Base-by-base conservation (phyloP, 2,113 vertebrate species). In the Peromyscus leucopus region DNA sequence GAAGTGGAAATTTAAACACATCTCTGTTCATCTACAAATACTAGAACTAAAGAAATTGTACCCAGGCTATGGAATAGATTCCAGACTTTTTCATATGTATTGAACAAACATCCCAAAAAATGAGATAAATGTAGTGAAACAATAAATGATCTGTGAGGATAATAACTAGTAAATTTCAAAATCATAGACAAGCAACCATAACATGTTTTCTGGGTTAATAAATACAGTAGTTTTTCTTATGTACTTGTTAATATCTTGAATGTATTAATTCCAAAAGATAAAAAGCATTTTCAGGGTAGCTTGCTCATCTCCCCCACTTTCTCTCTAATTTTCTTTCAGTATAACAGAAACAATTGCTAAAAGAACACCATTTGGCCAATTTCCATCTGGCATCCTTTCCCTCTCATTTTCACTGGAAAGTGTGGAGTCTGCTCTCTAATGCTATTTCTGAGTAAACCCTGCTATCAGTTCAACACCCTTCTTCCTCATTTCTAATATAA, bases 361-460 rank as follows among this genome's bases (percentile, higher is more conserved):
- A 98, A 97, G 96, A 97, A 96, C 48, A 67, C n/a, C 92, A n/a
- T 82, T 98, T 98, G 97, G 95, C 87, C 15, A 1, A 10, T 71
- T 96, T 97, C 97, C 97, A 97, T 94, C 96, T 97, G 96, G 93
- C 93, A 75, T 79, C 17, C 79, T 80, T 93, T 26, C 39, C 80
- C 24, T 93, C 17, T 82, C 97, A 93, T 97, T 98, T 98, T 96
- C 55, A 84, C 42, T 75, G 84, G 84, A 92, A 98, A 97, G 65
- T 63, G 61, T 96, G 48, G 57, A 94, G 94, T 96, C 95, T 42
- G 0, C 5, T 95, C 96, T 97, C 95, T 95, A 67, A 79, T 84
- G 65, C 86, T 89, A 69, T 96, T 97, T 97, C 91, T 97, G 69
- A 82, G 89, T 76, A 97, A 96, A 97, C 92, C 90, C 74, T 91